A percentile compares a stretch with the other conserved stretches of the same genome.
Conservation (phyloP, 2,888 invertebrate species). For the Cataglyphis altisquamis region DNA sequence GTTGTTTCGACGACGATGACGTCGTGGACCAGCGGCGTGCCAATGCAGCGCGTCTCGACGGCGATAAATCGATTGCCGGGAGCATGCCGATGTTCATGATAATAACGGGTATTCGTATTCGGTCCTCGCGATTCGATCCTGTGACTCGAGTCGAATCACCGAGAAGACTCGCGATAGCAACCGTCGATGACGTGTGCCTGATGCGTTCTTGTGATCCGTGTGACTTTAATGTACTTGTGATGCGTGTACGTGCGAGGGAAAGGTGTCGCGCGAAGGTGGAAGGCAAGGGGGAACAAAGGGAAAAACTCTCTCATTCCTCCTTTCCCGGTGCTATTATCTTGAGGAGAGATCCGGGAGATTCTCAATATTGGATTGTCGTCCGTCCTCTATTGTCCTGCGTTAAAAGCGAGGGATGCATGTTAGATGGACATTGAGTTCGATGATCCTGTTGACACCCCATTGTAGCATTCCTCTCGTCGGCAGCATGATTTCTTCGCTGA, state of each 20-base stretch:
- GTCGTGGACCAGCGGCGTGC: slow-evolving; percentile 26
- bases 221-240: slow-evolving; percentile 40
- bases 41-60: slow-evolving; percentile 24
- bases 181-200: slow-evolving; percentile 44
- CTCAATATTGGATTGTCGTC: neutral
- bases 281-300: neutral
- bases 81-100: slow-evolving; percentile 66
- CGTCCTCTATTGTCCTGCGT: neutral
- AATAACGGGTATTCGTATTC: slow-evolving; percentile 54
- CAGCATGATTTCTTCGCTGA: slow-evolving; percentile 25
- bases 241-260: neutral
- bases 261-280: slow-evolving; percentile 5
- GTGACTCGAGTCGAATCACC: slow-evolving; percentile 38
- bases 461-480: slow-evolving; percentile 16
- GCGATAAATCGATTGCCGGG: slow-evolving; percentile 40
- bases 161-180: slow-evolving; percentile 8
- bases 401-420: neutral
- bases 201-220: slow-evolving; percentile 45
- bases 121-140: slow-evolving; percentile 25
- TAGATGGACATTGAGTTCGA: neutral
- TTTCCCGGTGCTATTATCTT: slow-evolving; percentile 33
- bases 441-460: neutral
- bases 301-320: neutral
- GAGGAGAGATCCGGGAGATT: slow-evolving; percentile 16
- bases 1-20: slow-evolving; percentile 45